Conservation (phyloP, 2,113 vertebrate species). For the Orycteropus afer region DNA sequence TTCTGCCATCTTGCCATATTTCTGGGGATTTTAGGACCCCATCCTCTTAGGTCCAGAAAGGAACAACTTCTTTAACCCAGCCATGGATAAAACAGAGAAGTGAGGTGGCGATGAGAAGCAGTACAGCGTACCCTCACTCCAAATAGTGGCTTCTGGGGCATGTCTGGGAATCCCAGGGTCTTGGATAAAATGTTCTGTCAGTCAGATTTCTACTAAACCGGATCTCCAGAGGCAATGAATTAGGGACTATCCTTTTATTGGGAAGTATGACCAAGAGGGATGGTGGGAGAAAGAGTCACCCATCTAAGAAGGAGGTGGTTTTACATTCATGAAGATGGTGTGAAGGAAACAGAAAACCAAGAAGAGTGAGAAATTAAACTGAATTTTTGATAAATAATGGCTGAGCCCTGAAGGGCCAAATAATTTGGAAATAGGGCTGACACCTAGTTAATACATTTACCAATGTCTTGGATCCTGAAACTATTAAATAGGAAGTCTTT, state of each 20-base stretch:
- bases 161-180: neutral
- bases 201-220: neutral
- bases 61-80: neutral
- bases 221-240: neutral
- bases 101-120: neutral
- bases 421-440: neutral
- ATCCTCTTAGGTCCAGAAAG: neutral
- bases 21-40: neutral
- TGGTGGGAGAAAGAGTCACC: neutral
- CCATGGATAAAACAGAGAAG: neutral
- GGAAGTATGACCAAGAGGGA: neutral
- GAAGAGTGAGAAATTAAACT: neutral
- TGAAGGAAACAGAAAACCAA: neutral
- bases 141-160: fast-evolving
- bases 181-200: neutral
- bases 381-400: neutral
- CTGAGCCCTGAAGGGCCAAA: neutral
- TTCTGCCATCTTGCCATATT: neutral
- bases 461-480: neutral
- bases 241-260: neutral
- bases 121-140: neutral
- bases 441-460: neutral
- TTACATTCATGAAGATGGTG: too few relatives aligned
- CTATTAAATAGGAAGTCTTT: neutral
- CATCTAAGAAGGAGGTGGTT: neutral